Evolutionary conservation across 2,888 invertebrate genomes (phyloP), one percentile per base, ranked within the genome.

Genomic region (Epiperipatus broadwayi): DNA sequence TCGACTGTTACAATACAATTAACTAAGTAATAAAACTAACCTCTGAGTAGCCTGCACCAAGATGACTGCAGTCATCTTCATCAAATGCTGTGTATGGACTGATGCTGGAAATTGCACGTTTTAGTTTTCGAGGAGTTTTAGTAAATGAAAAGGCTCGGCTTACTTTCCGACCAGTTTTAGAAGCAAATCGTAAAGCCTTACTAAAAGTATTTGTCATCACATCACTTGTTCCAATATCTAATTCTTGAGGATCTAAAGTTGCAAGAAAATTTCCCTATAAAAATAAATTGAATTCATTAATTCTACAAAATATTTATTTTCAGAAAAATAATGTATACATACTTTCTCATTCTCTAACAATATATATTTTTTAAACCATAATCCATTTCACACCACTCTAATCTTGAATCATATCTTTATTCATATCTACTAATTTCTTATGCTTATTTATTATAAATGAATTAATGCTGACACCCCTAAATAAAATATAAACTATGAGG

Each of bases 141-240:
- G 84, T 87, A 63, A 91, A 85, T 46, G 87, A 89, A 55, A 91
- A 78, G 47, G 89, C 89, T 49, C 91, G 72, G 37, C 84, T 84
- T 49, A 91, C 84, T 44, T 52, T 51, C 12, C 51, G 48, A 16
- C 49, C 44, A 5, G 52, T 50, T 36, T 49, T 49, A 2, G 44
- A 49, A 1, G 50, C 50, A 42, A 51, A 52, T 38, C 48, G n/a
- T 48, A 61, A 78, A 46, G 85, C 87, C 67, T 83, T 85, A 50
- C 81, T 79, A 48, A 87, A 66, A 41, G 84, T 81, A 52, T 81
- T 81, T 53, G 78, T 71, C 51, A 75, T 75, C 44, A 83, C 72
- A 59, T 85, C 84, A 58, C 76, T 79, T 41, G 80, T 80, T 58
- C 81, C 81, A 51, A 85, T 79, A 58, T 83, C 78, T 49, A 87